Percentiles rank a stretch among this genome's conserved stretches.
phyloP scores from a whole-genome alignment of 1,140 invertebrate genomes.

The Apis florea region DNA sequence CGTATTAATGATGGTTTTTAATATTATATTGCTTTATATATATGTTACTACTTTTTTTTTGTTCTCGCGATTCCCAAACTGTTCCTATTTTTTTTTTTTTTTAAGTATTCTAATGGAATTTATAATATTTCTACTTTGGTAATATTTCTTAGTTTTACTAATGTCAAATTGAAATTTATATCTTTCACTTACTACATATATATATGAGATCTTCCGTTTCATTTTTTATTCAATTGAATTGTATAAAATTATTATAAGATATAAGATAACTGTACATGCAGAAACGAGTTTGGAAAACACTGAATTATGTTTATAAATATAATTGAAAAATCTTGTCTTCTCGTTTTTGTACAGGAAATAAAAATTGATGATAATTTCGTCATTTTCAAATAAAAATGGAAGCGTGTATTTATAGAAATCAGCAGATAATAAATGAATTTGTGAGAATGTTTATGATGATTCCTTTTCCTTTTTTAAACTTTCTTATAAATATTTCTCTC shows the following conservation, averaged over 20 bases:
- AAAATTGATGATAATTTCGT: not conserved
- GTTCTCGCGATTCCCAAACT: constrained; percentile 21
- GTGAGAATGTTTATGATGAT: not conserved
- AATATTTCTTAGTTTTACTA: constrained; percentile 6
- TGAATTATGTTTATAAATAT: not conserved
- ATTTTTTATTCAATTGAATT: not conserved
- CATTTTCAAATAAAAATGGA: not conserved
- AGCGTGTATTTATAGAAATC: not conserved
- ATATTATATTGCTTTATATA: constrained; percentile 39
- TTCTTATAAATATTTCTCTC: not conserved
- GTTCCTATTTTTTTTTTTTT: not conserved
- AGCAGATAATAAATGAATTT: not conserved
- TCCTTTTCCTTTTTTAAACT: not conserved
- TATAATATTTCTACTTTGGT: constrained; percentile 10
- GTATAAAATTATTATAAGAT: not conserved
- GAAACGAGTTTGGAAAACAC: not conserved
- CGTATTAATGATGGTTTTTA: not conserved
- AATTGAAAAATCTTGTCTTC: not conserved
- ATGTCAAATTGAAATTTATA: constrained; percentile 17
- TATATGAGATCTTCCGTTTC: not conserved
- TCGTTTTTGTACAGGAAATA: not conserved
- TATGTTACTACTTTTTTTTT: constrained; percentile 17
- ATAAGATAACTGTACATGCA: not conserved
- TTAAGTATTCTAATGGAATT: not conserved
- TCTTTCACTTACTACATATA: not conserved